Percentiles rank a stretch among this genome's conserved stretches.
phyloP scores from a whole-genome alignment of 2,113 vertebrate genomes.

The Ciconia stormi region DNA sequence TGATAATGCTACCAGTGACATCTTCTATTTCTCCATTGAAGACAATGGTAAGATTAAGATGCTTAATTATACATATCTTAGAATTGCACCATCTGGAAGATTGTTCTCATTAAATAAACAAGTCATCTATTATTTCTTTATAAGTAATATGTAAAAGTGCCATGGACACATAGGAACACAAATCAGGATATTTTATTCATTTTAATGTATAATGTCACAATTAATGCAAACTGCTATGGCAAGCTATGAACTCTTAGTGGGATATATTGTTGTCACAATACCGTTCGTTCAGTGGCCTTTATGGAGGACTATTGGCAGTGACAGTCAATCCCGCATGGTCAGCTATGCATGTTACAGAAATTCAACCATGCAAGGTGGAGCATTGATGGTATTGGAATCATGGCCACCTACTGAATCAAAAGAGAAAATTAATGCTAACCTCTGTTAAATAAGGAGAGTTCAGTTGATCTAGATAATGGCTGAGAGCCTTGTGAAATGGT shows the following conservation, averaged over 20 bases:
- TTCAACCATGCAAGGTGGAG: background rate
- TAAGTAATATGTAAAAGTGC: background rate
- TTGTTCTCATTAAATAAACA: background rate
- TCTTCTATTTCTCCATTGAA: slow-evolving; percentile 86
- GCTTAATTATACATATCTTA: background rate
- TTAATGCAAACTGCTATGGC: background rate
- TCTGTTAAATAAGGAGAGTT: background rate
- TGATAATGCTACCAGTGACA: slow-evolving; percentile 81
- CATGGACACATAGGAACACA: background rate
- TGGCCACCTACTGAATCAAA: background rate
- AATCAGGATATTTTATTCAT: background rate
- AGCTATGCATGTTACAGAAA: background rate
- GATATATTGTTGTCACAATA: background rate
- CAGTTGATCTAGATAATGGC: background rate
- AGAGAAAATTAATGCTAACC: background rate
- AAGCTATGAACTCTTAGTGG: background rate
- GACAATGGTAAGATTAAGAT: slow-evolving; percentile 78
- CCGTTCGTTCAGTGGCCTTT: background rate
- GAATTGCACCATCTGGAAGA: background rate
- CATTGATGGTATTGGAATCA: background rate
- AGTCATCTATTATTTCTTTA: background rate
- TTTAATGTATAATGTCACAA: background rate
- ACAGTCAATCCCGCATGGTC: background rate
- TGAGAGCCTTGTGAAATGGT: background rate
- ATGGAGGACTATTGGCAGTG: background rate